A percentile compares a stretch with the other conserved stretches of the same genome.
Conservation (phyloP, 2,888 invertebrate species). For the Cantharis nigra region DNA sequence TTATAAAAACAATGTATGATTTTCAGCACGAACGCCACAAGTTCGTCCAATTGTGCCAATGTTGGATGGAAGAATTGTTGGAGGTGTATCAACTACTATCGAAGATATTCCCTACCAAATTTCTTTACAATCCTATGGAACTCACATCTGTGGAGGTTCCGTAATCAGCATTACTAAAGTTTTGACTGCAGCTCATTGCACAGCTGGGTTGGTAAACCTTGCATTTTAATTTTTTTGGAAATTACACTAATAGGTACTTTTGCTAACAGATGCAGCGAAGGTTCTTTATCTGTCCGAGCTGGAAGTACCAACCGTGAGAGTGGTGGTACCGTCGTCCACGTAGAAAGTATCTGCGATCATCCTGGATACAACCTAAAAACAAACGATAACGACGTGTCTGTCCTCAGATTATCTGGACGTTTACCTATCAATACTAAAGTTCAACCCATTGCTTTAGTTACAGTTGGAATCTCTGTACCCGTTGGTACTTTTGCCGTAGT, state of each 20-base stretch:
- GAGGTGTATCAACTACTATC: slow-evolving; percentile 56
- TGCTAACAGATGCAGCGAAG: background rate
- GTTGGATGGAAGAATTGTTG: slow-evolving; percentile 54
- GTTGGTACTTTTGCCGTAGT: slow-evolving; percentile 4
- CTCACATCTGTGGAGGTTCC: slow-evolving; percentile 61
- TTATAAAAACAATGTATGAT: too few relatives aligned
- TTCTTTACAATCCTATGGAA: slow-evolving; percentile 56
- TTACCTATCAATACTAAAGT: background rate
- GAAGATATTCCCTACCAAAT: slow-evolving; percentile 61
- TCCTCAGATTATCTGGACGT: background rate
- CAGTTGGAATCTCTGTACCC: background rate
- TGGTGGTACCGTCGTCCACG: background rate
- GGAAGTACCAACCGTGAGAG: background rate
- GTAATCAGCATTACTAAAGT: slow-evolving; percentile 58
- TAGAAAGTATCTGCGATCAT: background rate
- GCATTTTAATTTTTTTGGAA: background rate
- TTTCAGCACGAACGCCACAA: background rate
- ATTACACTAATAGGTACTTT: background rate
- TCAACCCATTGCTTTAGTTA: background rate
- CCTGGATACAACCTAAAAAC: background rate
- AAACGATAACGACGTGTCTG: background rate
- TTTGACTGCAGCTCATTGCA: slow-evolving; percentile 61
- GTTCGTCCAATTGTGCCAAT: background rate
- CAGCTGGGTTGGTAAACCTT: slow-evolving; percentile 34
- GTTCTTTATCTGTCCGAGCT: background rate